Percentiles rank a stretch among this genome's conserved stretches.
phyloP scores from a whole-genome alignment of 2,797 vertebrate species.

The Acanthis flammea region DNA sequence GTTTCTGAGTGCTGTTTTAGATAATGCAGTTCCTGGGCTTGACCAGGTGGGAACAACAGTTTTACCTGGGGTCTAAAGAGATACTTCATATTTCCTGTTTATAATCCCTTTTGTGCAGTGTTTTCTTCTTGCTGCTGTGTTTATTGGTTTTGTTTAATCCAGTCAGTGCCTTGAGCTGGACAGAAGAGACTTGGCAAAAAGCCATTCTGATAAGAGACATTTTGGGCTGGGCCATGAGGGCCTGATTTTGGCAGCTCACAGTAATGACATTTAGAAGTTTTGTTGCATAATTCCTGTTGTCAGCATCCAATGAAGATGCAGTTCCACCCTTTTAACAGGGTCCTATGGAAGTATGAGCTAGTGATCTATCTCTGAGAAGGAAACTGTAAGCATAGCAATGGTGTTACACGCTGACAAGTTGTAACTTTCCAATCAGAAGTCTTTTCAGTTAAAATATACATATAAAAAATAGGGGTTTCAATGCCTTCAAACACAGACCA shows the following conservation, averaged over 20 bases:
- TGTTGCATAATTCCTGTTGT: not conserved
- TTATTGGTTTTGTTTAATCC: constrained; percentile 10
- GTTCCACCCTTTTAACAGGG: not conserved
- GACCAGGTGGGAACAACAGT: not conserved
- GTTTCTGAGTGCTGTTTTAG: not conserved
- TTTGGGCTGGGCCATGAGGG: not conserved
- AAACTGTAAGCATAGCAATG: rapidly evolving
- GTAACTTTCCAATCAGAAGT: not conserved
- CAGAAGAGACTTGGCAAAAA: not conserved
- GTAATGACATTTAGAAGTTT: not conserved
- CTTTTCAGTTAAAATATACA: not conserved
- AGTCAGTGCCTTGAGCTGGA: constrained; percentile 6
- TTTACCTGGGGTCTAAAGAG: not conserved
- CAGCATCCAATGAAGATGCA: not conserved
- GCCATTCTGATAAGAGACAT: not conserved
- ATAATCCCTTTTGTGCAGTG: not conserved
- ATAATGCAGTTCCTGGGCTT: not conserved
- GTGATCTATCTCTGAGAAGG: not conserved
- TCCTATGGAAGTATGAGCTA: not conserved
- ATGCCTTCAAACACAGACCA: not conserved
- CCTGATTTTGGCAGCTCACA: not conserved
- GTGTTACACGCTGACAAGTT: not conserved
- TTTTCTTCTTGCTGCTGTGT: not conserved
- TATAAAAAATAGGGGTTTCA: not conserved
- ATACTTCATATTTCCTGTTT: not conserved